Base-by-base conservation (phyloP, 2,797 vertebrate species). In the Gymnothorax reevesii region DNA sequence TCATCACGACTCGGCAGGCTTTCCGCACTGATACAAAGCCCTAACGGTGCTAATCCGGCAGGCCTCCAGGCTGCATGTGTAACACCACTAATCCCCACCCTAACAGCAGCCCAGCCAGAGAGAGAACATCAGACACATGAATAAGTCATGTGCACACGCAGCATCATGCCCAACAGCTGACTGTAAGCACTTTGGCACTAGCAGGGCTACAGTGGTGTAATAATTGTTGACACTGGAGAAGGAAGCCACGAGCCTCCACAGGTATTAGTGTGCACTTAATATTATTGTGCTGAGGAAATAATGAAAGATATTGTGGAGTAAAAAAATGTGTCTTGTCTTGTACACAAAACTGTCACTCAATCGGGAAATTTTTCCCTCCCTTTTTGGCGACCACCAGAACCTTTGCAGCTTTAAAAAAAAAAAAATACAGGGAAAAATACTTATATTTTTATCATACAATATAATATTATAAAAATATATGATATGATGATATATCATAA, bases 181-280 rank as follows among this genome's bases (percentile, higher is more conserved):
- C 89, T 17, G 87, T 88, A 83, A 79, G 15, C 57, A 88, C 80
- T 83, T 91, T 91, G 86, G 85, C 91, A 86, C 89, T 91, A 90
- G 90, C 88, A 88, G 73, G 87, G 87, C 85, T 92, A 88, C 88
- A 91, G 89, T 87, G 84, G 82, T 86, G 62, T 92, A 92, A 91
- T 90, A 89, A 83, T 84, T 17, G 79, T 88, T 92, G 93, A 89
- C 91, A 92, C 89, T 88, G 89, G 89, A 92, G 22, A 89, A 85
- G 88, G 85, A 88, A 83, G 86, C 87, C 85, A 85, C 66, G 90
- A 59, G 62, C 88, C 88, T 83, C 86, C 89, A 92, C 90, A 89
- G 90, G 87, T 87, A 92, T 92, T 93, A 89, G 89, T 90, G 91
- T 91, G 90, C 90, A 90, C 91, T 92, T 91, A 90, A 64, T 90